A percentile compares a stretch with the other conserved stretches of the same genome.
phyloP scores from a whole-genome alignment of 2,797 vertebrate species.

The Sardinella longiceps region DNA sequence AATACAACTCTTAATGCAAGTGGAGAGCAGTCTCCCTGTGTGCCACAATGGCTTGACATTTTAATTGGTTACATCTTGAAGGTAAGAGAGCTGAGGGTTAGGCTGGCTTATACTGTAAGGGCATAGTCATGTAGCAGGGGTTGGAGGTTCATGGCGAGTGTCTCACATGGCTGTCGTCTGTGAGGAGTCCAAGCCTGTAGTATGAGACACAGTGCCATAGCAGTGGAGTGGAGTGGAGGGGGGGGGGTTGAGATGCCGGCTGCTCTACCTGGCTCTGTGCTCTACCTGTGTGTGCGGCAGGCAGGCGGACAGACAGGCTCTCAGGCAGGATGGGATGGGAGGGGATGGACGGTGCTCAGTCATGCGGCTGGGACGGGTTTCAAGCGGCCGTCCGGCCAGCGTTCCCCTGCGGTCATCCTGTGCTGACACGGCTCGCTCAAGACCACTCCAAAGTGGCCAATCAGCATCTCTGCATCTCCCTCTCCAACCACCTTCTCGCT shows the following conservation, averaged over 20 bases:
- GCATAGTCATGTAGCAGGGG: no score
- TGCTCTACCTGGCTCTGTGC: background rate
- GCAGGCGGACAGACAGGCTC: background rate
- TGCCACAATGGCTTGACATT: no score
- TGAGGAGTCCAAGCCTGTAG: background rate
- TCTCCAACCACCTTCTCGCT: background rate
- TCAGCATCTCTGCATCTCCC: constrained; percentile 16
- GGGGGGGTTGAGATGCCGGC: background rate
- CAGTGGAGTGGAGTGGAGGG: no score
- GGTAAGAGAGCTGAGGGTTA: background rate
- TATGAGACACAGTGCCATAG: background rate
- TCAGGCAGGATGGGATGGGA: background rate
- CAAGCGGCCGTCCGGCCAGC: background rate
- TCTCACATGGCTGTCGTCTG: no score
- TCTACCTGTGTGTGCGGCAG: background rate
- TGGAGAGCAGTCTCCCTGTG: background rate
- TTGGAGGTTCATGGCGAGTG: no score
- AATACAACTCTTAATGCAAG: background rate
- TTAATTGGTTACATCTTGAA: background rate
- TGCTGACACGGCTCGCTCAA: constrained; percentile 30
- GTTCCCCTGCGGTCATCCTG: background rate
- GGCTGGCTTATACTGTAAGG: no score
- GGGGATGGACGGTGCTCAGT: background rate
- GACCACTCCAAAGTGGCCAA: background rate
- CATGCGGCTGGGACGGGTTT: background rate